Evolutionary conservation across 2,797 vertebrate species (phyloP).

Genomic region (Aythya fuligula): DNA sequence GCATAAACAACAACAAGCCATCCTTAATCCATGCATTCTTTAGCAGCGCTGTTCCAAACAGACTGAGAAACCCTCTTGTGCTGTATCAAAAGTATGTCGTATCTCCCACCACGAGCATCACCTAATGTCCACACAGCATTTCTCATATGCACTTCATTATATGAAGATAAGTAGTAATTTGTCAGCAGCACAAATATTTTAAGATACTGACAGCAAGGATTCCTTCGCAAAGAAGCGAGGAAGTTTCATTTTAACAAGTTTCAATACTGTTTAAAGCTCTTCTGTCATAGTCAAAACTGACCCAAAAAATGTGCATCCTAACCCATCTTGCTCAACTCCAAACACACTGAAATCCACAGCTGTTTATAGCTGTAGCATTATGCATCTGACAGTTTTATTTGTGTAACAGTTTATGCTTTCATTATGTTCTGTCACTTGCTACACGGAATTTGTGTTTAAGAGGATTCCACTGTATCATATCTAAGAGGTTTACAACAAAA

Average conservation of each 20-base stretch:
- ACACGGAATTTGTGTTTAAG: constrained; percentile 79
- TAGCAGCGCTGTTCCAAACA: not conserved
- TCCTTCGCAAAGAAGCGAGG: not conserved
- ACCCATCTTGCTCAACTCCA: constrained; percentile 12
- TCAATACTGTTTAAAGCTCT: not conserved
- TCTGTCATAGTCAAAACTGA: not conserved
- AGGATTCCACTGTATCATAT: constrained; percentile 77
- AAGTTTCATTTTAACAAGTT: not conserved
- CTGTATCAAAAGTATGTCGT: not conserved
- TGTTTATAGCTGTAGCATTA: constrained; percentile 63
- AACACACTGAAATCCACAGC: constrained; percentile 34
- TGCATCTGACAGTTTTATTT: constrained; percentile 75
- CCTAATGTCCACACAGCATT: not conserved
- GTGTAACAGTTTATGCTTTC: constrained; percentile 76
- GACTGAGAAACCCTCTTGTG: not conserved
- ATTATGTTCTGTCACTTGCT: constrained; percentile 78
- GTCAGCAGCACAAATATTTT: not conserved
- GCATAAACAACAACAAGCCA: not conserved
- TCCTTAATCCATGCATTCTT: not conserved
- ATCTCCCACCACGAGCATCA: not conserved
- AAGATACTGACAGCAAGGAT: not conserved
- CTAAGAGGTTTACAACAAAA: constrained; percentile 77
- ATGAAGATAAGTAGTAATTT: not conserved
- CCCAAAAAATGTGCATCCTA: constrained; percentile 31
- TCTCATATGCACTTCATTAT: not conserved